phyloP scores from a whole-genome alignment of 92 coral and sea anemone species.

The Palythoa grandis region DNA sequence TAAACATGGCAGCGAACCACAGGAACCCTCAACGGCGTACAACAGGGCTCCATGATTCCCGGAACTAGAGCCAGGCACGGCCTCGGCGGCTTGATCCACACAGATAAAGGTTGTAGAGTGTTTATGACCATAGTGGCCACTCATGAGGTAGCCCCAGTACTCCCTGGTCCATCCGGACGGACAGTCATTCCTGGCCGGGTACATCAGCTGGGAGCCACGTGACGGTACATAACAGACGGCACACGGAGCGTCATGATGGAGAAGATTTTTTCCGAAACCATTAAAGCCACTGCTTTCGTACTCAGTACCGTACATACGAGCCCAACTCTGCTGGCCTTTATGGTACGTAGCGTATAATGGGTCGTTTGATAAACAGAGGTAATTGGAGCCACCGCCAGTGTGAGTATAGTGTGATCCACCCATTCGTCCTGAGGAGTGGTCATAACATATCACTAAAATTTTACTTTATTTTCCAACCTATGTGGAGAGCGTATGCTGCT shows the following conservation, averaged over 20 bases:
- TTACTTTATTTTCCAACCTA: no score
- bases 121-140: slow-evolving; percentile 52
- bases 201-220: no score
- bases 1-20: slow-evolving; percentile 76
- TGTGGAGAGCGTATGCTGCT: no score
- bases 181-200: no score
- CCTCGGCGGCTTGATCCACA: slow-evolving; percentile 74
- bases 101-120: slow-evolving; percentile 69
- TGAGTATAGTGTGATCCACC: background rate
- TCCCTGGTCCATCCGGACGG: no score
- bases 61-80: slow-evolving; percentile 50
- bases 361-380: slow-evolving; percentile 42
- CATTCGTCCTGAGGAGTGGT: slow-evolving; percentile 35
- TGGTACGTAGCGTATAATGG: slow-evolving; percentile 42
- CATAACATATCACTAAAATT: no score
- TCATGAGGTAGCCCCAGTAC: slow-evolving; percentile 40
- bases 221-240: no score
- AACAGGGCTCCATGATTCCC: no score
- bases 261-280: slow-evolving; percentile 48
- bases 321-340: slow-evolving; percentile 39
- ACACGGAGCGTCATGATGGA: background rate
- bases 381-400: background rate
- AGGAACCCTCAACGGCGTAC: slow-evolving; percentile 40
- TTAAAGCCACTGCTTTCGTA: slow-evolving; percentile 54
- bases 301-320: slow-evolving; percentile 65